Evolutionary conservation across 92 coral and sea anemone genomes (phyloP), one percentile per base, ranked within the genome.

Genomic region (Meandrina meandrites): DNA sequence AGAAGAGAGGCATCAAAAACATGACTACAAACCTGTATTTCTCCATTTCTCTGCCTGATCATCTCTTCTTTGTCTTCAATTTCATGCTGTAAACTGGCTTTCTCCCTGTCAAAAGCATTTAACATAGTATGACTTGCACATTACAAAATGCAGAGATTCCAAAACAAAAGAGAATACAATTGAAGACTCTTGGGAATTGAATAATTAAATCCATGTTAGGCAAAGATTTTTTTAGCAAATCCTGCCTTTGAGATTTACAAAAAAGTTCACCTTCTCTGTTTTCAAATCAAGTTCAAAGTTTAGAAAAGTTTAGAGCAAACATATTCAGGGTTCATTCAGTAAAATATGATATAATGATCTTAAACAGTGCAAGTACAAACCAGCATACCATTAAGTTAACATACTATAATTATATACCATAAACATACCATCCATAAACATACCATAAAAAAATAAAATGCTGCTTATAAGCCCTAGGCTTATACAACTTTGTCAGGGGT

Each of bases 1-100:
- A 34, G 22, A 31, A 57, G 9, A 57, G 24, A 27, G n/a, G 17
- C 78, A 73, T 40, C 0, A 10, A 35, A 8, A 36, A 37, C 28
- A 73, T 22, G 40, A 35, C 42, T 31, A 15, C 32, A 27, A 35
- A 97, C 99, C 97, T 92, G 99, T 78, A 97, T 94, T 91, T 97
- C 99, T 81, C 84, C 91, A 84, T 97, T 94, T 91, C 99, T 92
- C 72, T 93, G 98, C 68, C 99, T 87, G 81, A 97, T 93, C 67
- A 90, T 84, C 42, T 97, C 99, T 90, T 97, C 99, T 68, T 93
- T 97, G 36, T 95, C 99, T 76, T 95, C 98, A 67, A 97, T 95
- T 62, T 93, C 98, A 60, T 91, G 98, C 66, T 97, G 99, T 31
- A 97, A 88, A 57, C 88, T 83, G 85, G 92, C 84, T 54, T 97